Evolutionary conservation across 2,888 invertebrate species (phyloP).

Genomic region (Drosophila hamatofila): DNA sequence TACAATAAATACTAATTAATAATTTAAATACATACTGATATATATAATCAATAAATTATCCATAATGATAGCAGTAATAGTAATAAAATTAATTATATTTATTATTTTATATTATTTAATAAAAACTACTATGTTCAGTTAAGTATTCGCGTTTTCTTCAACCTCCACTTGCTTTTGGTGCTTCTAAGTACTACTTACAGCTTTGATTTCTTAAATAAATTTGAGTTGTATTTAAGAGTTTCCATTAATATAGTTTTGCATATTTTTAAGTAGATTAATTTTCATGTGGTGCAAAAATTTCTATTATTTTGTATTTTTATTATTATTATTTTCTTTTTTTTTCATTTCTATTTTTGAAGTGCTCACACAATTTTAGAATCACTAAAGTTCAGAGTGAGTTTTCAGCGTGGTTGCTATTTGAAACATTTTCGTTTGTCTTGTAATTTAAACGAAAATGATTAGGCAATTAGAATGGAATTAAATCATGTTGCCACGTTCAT

Average conservation of each 20-base stretch:
- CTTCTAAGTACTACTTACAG: conserved; percentile 63
- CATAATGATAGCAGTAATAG: conserved; percentile 52
- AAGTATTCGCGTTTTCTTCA: conserved; percentile 14
- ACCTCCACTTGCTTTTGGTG: conserved; percentile 18
- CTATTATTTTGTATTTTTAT: not conserved
- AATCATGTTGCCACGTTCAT: not conserved
- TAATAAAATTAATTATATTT: conserved; percentile 39
- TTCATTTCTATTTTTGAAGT: conserved; percentile 26
- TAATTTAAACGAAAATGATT: not conserved
- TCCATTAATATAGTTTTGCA: conserved; percentile 24
- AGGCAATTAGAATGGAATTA: not conserved
- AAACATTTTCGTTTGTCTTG: not conserved
- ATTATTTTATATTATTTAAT: conserved; percentile 54
- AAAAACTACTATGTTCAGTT: conserved; percentile 78
- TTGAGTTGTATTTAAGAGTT: conserved; percentile 19
- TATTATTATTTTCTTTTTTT: not conserved
- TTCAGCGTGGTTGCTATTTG: conserved; percentile 8
- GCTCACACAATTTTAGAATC: conserved; percentile 31
- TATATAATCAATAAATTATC: conserved; percentile 72
- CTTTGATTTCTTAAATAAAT: conserved; percentile 21
- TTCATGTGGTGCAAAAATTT: conserved; percentile 43
- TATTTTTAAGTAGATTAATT: conserved; percentile 30
- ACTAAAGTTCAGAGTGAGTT: not conserved
- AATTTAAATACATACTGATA: conserved; percentile 71
- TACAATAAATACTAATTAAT: conserved; percentile 83